Evolutionary conservation across 2,888 invertebrate genomes (phyloP).

Genomic region (Seira musarum): DNA sequence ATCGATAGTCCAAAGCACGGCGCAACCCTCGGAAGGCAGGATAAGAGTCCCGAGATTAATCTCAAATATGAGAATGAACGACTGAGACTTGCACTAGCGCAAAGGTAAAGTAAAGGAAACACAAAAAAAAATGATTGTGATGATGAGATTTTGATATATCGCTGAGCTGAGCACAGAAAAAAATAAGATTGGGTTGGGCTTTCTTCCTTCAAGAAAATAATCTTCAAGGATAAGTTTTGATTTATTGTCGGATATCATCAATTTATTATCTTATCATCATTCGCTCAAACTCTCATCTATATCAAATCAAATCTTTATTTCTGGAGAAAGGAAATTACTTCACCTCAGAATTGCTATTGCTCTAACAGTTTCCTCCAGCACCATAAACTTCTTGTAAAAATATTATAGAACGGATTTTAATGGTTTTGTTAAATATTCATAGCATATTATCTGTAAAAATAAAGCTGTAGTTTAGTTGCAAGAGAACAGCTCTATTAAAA

Average conservation of each 20-base stretch:
- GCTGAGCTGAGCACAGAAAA: neutral
- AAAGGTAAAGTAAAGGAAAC: slow-evolving; percentile 80
- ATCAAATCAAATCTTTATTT: no score
- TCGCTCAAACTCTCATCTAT: no score
- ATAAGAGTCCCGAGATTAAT: slow-evolving; percentile 82
- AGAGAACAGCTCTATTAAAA: no score
- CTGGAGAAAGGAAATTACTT: no score
- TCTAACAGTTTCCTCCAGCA: no score
- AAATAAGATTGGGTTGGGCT: neutral
- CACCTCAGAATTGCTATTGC: no score
- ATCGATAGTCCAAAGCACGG: slow-evolving; percentile 80
- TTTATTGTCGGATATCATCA: slow-evolving; percentile 12
- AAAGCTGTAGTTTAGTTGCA: neutral
- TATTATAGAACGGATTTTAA: no score
- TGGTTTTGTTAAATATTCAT: no score
- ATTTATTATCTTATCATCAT: slow-evolving; percentile 1
- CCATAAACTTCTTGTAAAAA: no score
- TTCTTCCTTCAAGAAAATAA: no score
- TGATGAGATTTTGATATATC: neutral
- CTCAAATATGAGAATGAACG: slow-evolving; percentile 97
- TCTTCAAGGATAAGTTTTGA: neutral
- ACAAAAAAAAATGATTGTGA: neutral
- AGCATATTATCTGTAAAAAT: neutral
- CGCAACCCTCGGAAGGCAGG: slow-evolving; percentile 70
- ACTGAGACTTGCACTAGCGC: slow-evolving; percentile 93